phyloP scores from a whole-genome alignment of 2,113 vertebrate species.

The Hydropotes inermis region DNA sequence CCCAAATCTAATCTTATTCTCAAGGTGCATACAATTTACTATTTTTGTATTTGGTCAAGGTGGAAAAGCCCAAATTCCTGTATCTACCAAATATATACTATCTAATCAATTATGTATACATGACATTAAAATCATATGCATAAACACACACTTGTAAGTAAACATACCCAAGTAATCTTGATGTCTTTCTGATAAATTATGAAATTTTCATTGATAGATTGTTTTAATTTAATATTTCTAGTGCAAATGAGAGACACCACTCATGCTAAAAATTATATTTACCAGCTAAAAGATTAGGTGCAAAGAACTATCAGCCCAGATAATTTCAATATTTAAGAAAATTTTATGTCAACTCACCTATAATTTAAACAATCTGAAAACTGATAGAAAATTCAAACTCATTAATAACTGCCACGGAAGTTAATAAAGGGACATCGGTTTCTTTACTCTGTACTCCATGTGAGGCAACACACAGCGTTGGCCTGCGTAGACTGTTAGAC shows the following conservation, averaged over 20 bases:
- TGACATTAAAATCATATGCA: neutral
- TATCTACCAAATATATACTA: neutral
- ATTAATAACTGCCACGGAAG: neutral
- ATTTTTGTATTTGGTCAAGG: neutral
- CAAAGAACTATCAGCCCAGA: neutral
- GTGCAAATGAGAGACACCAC: neutral
- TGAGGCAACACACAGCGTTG: neutral
- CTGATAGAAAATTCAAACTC: neutral
- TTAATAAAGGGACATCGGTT: neutral
- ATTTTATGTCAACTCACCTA: neutral
- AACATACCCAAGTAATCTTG: neutral
- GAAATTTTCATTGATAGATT: neutral
- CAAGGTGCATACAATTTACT: neutral
- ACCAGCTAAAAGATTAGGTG: neutral
- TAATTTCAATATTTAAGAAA: neutral
- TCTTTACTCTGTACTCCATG: neutral
- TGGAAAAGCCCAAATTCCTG: neutral
- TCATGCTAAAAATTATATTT: neutral
- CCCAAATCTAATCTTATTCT: neutral
- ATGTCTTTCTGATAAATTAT: neutral
- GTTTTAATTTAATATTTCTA: neutral
- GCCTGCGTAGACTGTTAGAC: neutral
- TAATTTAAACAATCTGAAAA: neutral
- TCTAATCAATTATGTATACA: neutral
- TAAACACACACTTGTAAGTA: neutral